Evolutionary conservation across 2,888 invertebrate genomes (phyloP).

Genomic region (Ophonus ardosiacus): DNA sequence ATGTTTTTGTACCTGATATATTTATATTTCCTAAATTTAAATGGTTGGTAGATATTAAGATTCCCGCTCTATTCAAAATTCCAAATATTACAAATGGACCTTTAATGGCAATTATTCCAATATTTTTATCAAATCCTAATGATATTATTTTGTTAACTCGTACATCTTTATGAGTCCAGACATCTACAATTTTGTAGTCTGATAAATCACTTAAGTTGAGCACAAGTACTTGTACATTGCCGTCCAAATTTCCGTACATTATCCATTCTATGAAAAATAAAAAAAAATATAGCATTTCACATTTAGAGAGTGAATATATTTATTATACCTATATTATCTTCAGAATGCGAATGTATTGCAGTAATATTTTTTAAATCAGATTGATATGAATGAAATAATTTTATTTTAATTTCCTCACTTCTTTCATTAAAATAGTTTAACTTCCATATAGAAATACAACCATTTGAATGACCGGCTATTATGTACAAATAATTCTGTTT

Average conservation of each 20-base stretch:
- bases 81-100: conserved; percentile 48
- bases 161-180: conserved; percentile 69
- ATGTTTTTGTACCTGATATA: conserved; percentile 69
- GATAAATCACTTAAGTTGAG: conserved; percentile 62
- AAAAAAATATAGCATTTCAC: neutral
- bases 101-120: conserved; percentile 56
- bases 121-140: conserved; percentile 34
- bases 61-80: conserved; percentile 31
- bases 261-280: conserved; percentile 65
- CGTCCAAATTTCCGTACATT: conserved; percentile 70
- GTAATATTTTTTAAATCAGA: conserved; percentile 69
- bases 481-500: conserved; percentile 68
- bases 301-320: neutral
- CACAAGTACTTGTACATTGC: conserved; percentile 69
- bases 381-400: conserved; percentile 68
- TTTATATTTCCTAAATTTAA: conserved; percentile 70
- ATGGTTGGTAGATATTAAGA: conserved; percentile 58
- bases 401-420: conserved; percentile 65
- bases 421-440: conserved; percentile 65
- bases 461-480: conserved; percentile 72
- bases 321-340: conserved; percentile 41
- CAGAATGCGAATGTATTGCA: conserved; percentile 69
- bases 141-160: conserved; percentile 45
- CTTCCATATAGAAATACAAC: conserved; percentile 71
- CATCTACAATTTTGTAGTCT: conserved; percentile 67